Percentiles rank a stretch among this genome's conserved stretches.
Evolutionary conservation across 2,113 vertebrate genomes (phyloP).

Genomic region (Turdus rufiventris): DNA sequence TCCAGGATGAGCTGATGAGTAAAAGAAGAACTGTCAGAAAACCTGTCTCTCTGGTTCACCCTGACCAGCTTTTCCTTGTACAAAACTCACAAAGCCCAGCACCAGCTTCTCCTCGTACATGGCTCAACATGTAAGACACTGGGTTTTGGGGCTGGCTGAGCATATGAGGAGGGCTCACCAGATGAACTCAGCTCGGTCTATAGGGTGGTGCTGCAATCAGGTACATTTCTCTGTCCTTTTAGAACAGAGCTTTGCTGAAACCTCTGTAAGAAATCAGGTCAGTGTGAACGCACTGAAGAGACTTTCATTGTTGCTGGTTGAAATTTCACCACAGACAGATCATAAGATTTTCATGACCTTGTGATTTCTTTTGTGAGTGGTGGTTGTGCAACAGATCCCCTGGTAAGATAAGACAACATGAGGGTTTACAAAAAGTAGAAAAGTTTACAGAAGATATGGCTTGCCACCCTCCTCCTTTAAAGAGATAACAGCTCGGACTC

Average conservation of each 20-base stretch:
- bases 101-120: background rate
- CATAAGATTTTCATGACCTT: conserved; percentile 5
- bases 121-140: background rate
- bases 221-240: background rate
- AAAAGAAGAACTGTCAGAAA: background rate
- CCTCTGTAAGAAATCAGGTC: background rate
- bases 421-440: background rate
- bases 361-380: conserved; percentile 27
- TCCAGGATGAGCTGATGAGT: background rate
- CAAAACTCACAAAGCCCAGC: background rate
- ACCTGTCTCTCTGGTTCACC: background rate
- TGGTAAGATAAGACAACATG: background rate
- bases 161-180: background rate
- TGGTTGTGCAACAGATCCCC: conserved; percentile 14
- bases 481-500: background rate
- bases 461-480: background rate
- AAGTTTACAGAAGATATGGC: background rate
- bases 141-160: background rate
- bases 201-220: background rate
- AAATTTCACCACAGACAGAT: conserved; percentile 10
- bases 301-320: background rate
- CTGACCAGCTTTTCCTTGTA: background rate
- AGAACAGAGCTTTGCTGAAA: background rate
- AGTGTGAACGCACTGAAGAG: background rate
- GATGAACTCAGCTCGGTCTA: background rate